phyloP scores from a whole-genome alignment of 2,113 vertebrate genomes.

The Oostethus manadensis region DNA sequence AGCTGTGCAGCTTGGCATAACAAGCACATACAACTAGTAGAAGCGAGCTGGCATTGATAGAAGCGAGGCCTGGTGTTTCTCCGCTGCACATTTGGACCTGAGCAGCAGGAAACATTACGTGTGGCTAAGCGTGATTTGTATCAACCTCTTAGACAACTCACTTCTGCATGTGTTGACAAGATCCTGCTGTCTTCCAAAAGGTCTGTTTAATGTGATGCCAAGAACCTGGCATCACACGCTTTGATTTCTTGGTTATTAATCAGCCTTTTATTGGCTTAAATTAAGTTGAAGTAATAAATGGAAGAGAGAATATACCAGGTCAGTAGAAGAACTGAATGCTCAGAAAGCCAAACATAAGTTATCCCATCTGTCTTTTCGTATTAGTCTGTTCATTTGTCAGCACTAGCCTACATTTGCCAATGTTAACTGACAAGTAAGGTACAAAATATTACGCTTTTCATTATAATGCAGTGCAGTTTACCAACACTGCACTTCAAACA shows the following conservation, averaged over 20 bases:
- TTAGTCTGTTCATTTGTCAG: conserved; percentile 42
- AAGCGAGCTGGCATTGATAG: background rate
- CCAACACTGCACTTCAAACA: no score
- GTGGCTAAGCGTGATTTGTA: conserved; percentile 25
- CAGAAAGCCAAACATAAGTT: conserved; percentile 19
- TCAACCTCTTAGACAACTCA: conserved; percentile 25
- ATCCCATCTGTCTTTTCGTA: conserved; percentile 27
- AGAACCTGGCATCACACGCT: background rate
- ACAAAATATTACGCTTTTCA: background rate
- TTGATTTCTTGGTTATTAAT: conserved; percentile 20
- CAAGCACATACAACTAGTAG: conserved; percentile 26
- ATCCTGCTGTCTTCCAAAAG: conserved; percentile 21
- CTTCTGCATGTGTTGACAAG: conserved; percentile 54
- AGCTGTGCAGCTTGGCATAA: conserved; percentile 22
- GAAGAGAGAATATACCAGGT: background rate
- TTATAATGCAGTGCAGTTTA: no score
- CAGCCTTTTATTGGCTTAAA: background rate
- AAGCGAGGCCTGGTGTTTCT: conserved; percentile 5
- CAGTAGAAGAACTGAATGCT: conserved; percentile 2
- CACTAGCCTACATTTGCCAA: conserved; percentile 15
- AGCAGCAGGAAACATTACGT: conserved; percentile 26
- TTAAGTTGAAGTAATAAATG: background rate
- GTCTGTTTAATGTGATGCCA: conserved; percentile 33
- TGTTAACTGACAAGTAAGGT: background rate
- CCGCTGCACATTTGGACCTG: conserved; percentile 29